Base-by-base conservation (phyloP, 1,140 invertebrate genomes). In the Drosophila sp. region DNA sequence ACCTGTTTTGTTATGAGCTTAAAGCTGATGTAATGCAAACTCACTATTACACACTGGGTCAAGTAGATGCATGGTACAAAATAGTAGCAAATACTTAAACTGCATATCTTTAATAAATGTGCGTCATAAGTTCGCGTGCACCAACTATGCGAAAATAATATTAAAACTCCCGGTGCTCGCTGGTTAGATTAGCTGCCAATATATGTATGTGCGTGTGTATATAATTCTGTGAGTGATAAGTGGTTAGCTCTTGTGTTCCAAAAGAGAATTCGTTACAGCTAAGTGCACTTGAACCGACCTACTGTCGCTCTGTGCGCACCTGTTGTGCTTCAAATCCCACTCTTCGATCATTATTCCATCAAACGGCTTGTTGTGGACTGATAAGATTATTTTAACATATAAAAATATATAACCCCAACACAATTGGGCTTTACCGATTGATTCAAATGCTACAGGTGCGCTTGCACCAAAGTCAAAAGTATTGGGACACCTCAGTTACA, bases 41-140 rank as follows among this genome's bases (percentile, higher is more conserved):
- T 43, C 21, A 48, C 51, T 83, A 83, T 87, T 87, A 69, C 83
- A 87, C 80, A 87, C 43, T 87, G 64, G 83, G 83, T 87, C 83
- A 89, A 83, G 54, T 72, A 77, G 72, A 87, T 83, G 72, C 63
- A 74, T 46, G 45, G 7, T 51, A 57, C 32, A 46, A 14, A 36
- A 58, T 21, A 21, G 21, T n/a, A n/a, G n/a, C n/a, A n/a, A 21
- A 21, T 21, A 72, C 13, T 34, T 16, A 46, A 25, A 73, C 41
- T 48, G 48, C 50, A 70, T 59, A 46, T 63, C 34, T 41, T 38
- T 40, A 54, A 64, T 59, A 21, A 21, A 4, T 2, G 56, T 63
- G 58, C 51, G 57, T 79, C 61, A 71, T 79, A 46, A 45, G 83
- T 87, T 16, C 78, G 29, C 57, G 38, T 79, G 82, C 62, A 89